These are phyloP conservation scores for Galbula dea DNA, from an alignment of 2,113 vertebrate species.

Conservation along the genomic window DNA sequence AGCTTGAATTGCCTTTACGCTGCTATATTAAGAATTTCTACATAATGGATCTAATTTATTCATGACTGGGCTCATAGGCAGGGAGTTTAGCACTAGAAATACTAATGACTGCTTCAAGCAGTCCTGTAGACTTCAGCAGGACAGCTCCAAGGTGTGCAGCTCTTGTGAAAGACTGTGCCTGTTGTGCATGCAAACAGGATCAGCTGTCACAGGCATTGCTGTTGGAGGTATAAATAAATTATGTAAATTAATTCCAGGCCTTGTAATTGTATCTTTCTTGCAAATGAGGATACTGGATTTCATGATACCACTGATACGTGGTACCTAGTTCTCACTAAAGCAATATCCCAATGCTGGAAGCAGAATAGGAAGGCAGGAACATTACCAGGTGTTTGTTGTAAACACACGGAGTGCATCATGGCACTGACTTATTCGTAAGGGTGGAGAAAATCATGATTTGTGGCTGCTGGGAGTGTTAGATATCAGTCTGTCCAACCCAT, in stretches of 20 bases:
- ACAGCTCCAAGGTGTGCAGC: not conserved
- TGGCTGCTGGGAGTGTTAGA: not conserved
- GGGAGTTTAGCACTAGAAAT: not conserved
- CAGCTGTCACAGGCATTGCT: not conserved
- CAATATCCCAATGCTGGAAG: not conserved
- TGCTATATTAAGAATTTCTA: not conserved
- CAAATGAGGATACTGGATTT: not conserved
- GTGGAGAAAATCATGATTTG: not conserved
- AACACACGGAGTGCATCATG: fast-evolving
- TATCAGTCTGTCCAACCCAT: not conserved
- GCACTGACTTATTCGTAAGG: not conserved
- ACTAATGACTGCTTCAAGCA: not conserved
- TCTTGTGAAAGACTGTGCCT: not conserved
- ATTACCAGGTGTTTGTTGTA: not conserved
- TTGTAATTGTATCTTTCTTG: not conserved
- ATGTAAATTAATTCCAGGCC: not conserved
- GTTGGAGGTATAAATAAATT: not conserved
- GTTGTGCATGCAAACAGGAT: not conserved
- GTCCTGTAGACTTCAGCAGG: not conserved
- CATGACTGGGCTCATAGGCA: not conserved
- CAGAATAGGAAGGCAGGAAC: not conserved
- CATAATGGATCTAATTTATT: not conserved
- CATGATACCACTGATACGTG: fast-evolving
- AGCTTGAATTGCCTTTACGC: not conserved
- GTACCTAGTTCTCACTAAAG: not conserved